Conservation (phyloP, 1,140 invertebrate species). For the Drosophila persimilis region DNA sequence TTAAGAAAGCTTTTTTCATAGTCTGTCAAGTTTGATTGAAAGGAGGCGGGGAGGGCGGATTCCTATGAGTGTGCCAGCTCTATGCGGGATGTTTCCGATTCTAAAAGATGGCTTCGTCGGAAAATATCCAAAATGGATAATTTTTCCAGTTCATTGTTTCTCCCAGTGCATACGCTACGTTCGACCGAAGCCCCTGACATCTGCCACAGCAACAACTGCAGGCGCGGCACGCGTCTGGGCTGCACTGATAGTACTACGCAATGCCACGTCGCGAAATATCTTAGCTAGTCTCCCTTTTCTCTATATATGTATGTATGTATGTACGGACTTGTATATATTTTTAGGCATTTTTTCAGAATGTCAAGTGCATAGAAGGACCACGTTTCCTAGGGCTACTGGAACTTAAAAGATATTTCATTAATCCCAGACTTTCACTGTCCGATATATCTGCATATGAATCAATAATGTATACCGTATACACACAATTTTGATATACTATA, state of each 20-base stretch:
- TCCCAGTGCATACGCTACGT: slow-evolving; percentile 48
- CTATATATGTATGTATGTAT: slow-evolving; percentile 9
- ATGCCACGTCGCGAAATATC: slow-evolving; percentile 46
- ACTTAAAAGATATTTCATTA: slow-evolving; percentile 2
- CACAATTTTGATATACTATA: slow-evolving; percentile 15
- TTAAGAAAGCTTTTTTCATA: slow-evolving; percentile 48
- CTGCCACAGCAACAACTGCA: slow-evolving; percentile 10
- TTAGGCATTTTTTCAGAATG: slow-evolving; percentile 62
- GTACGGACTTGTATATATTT: slow-evolving; percentile 39
- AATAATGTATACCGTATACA: slow-evolving; percentile 13
- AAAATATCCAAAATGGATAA: too few species aligned
- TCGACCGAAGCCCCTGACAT: slow-evolving; percentile 45
- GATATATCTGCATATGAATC: background rate
- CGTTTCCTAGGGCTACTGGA: slow-evolving; percentile 7
- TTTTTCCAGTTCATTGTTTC: slow-evolving; percentile 1
- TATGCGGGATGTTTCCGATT: background rate
- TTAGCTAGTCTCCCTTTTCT: slow-evolving; percentile 21
- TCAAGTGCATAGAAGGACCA: slow-evolving; percentile 47
- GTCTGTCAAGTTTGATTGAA: slow-evolving; percentile 40
- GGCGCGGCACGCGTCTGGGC: slow-evolving; percentile 39
- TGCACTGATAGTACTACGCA: slow-evolving; percentile 64
- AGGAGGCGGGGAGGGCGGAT: slow-evolving; percentile 10
- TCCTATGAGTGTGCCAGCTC: background rate
- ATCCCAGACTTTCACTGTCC: slow-evolving; percentile 17
- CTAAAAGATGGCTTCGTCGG: slow-evolving; percentile 7